phyloP scores from a whole-genome alignment of 2,113 vertebrate species.

The Recurvirostra avosetta region DNA sequence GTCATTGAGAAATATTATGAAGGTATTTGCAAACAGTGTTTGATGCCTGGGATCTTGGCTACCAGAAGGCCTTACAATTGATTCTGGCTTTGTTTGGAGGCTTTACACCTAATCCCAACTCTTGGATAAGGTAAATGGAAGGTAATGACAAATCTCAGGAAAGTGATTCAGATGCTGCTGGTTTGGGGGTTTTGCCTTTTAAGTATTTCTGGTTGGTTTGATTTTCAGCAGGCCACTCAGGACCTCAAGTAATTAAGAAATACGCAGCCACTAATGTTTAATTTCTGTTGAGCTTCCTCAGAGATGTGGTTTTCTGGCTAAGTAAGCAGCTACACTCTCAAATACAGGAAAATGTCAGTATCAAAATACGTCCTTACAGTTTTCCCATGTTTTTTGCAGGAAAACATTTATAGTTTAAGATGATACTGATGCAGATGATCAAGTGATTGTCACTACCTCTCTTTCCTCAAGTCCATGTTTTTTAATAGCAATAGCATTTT shows the following conservation, averaged over 20 bases:
- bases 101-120: background rate
- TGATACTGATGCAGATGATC: background rate
- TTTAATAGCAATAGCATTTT: background rate
- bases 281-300: background rate
- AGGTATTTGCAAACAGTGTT: background rate
- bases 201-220: background rate
- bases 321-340: background rate
- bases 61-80: background rate
- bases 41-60: background rate
- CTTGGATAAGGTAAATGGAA: background rate
- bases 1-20: background rate
- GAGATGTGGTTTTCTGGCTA: background rate
- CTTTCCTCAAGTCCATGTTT: background rate
- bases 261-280: background rate
- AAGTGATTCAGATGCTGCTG: background rate
- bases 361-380: background rate
- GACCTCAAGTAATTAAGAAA: slow-evolving; percentile 24
- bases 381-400: background rate
- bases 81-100: background rate
- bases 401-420: background rate
- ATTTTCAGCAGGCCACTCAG: background rate
- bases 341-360: background rate
- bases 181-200: background rate
- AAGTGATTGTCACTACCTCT: background rate
- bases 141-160: background rate